Percentiles rank a stretch among this genome's conserved stretches.
phyloP scores from a whole-genome alignment of 2,113 vertebrate genomes.

The Fukomys damarensis region DNA sequence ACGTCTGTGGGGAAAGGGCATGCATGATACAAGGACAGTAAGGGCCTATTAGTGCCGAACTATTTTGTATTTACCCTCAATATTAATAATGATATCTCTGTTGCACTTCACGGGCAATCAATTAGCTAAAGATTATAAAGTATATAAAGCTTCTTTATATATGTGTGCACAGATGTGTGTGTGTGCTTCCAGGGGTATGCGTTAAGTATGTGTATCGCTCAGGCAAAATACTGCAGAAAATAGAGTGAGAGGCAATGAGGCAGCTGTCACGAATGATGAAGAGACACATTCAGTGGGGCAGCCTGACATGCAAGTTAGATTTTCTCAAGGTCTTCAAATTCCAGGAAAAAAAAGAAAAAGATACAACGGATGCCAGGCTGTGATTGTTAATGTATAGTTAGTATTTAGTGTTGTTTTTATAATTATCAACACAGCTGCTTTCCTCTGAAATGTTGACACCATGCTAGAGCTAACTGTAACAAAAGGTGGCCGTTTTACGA shows the following conservation, averaged over 20 bases:
- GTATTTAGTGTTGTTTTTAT: conserved; percentile 31
- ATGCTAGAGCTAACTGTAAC: conserved; percentile 31
- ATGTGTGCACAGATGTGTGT: background rate
- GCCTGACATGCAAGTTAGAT: background rate
- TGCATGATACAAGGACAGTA: background rate
- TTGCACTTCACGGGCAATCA: background rate
- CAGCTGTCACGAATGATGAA: background rate
- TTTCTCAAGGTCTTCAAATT: conserved; percentile 11
- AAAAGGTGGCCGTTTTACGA: conserved; percentile 25
- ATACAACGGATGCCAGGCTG: background rate
- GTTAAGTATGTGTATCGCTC: background rate
- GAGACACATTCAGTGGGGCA: background rate
- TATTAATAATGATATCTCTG: background rate
- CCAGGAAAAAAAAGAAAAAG: background rate
- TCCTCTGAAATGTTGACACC: conserved; percentile 9
- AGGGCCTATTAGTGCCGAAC: background rate
- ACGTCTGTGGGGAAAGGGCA: no score
- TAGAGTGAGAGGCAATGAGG: background rate
- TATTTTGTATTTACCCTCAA: background rate
- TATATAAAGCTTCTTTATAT: background rate
- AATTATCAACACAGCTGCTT: conserved; percentile 28
- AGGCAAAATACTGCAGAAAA: background rate
- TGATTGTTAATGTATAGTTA: background rate
- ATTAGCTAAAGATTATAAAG: background rate
- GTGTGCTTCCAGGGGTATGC: no score